A percentile compares a stretch with the other conserved stretches of the same genome.
phyloP scores from a whole-genome alignment of 2,113 vertebrate genomes.

The Chrysemys picta region DNA sequence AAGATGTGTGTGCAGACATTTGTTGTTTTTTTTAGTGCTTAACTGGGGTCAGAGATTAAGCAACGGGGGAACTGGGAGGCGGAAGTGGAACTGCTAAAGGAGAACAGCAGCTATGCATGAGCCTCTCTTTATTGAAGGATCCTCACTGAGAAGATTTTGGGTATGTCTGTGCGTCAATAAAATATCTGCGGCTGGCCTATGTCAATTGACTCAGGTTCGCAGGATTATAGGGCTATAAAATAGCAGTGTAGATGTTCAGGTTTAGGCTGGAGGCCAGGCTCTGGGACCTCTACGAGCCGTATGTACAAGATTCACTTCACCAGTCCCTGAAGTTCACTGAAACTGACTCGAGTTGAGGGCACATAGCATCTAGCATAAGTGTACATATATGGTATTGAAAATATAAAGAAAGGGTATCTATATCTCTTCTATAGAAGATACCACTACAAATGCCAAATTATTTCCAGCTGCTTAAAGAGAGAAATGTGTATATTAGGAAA shows the following conservation, averaged over 20 bases:
- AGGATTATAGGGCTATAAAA: not conserved
- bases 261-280: not conserved
- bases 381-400: constrained; percentile 54
- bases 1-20: not conserved
- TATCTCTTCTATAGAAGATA: not conserved
- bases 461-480: constrained; percentile 35
- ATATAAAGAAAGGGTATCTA: constrained; percentile 33
- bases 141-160: not conserved
- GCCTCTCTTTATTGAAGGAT: not conserved
- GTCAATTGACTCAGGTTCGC: not conserved
- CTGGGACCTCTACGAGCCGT: not conserved
- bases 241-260: not conserved
- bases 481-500: not conserved
- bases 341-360: not conserved
- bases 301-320: not conserved
- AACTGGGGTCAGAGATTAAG: constrained; percentile 21
- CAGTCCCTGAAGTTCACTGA: not conserved
- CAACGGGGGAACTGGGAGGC: constrained; percentile 3
- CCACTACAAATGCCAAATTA: not conserved
- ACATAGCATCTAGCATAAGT: constrained; percentile 1
- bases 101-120: not conserved
- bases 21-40: not conserved
- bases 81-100: not conserved
- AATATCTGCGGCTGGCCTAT: not conserved
- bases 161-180: not conserved